phyloP scores from a whole-genome alignment of 2,797 vertebrate genomes.

The Micropoecilia bifurca region DNA sequence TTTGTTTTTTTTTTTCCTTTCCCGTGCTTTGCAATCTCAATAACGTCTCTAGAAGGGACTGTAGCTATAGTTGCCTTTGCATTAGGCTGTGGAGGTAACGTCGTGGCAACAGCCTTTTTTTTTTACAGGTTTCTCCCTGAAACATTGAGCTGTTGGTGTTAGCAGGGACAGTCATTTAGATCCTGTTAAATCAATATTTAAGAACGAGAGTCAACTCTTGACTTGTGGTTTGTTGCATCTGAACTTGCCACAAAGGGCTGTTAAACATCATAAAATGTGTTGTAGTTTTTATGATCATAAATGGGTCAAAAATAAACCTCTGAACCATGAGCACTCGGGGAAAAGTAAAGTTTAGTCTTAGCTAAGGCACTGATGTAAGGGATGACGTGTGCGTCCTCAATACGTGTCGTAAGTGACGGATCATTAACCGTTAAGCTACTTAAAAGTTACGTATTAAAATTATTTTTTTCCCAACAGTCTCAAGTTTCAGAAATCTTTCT shows the following conservation, averaged over 20 bases:
- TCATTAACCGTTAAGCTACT: background rate
- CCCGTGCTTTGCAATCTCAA: constrained; percentile 34
- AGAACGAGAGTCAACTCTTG: constrained; percentile 47
- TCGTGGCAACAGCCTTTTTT: constrained; percentile 4
- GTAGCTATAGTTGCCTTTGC: constrained; percentile 37
- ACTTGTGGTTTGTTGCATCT: background rate
- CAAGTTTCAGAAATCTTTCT: background rate
- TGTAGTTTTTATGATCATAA: too few species aligned
- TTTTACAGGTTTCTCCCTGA: background rate
- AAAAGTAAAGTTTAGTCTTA: background rate
- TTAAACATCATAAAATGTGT: background rate
- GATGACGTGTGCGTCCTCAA: background rate
- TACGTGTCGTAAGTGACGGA: background rate
- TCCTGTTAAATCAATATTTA: constrained; percentile 58
- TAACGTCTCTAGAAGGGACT: constrained; percentile 23
- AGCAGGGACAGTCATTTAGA: constrained; percentile 51
- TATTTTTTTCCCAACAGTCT: background rate
- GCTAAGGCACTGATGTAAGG: background rate
- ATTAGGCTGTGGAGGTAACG: constrained; percentile 11
- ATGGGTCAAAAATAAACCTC: background rate
- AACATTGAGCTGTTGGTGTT: constrained; percentile 20
- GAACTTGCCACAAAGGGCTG: background rate
- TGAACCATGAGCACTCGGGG: background rate
- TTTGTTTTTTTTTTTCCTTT: constrained; percentile 5
- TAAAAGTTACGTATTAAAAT: background rate